Evolutionary conservation across 1,140 invertebrate genomes (phyloP), one percentile per base, ranked within the genome.

Genomic region (Cryptotermes secundus): DNA sequence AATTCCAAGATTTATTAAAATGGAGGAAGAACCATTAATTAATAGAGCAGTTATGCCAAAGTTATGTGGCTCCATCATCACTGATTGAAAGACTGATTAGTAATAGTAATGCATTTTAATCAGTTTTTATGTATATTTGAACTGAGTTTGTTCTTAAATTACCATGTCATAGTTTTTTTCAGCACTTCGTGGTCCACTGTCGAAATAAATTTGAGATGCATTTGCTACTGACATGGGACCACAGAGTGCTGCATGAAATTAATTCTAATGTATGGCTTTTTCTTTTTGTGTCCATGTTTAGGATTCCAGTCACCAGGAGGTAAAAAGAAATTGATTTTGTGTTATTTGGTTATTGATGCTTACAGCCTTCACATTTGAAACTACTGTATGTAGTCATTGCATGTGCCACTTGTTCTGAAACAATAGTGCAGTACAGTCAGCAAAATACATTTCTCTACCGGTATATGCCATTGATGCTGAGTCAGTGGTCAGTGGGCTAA

Each of bases 281-380:
- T 83, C 83, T 85, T 80, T 85, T 80, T 82, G 36, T 83, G 34
- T 84, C 79, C 59, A 88, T 89, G 87, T 90, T 89, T 90, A 92
- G 91, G 92, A 92, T 90, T 91, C 90, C 89, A 90, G 91, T 89
- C 91, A 91, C 88, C 89, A 90, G 90, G 91, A 92, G 92, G 91
- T 92, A 92, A 90, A 84, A 80, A 65, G 26, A 84, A 82, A 84
- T 26, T 79, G 34, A 82, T 38, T 81, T 59, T 83, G 31, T 84
- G 42, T 82, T 81, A 35, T n/a, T 53, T 34, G 26, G 24, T 49
- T 53, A 31, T 31, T 38, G n/a, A 42, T 82, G 81, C 81, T 82
- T 82, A 45, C 14, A 45, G 81, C 26, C 59, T 3, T 72, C 59
- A 72, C n/a, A 72, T 31, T 72, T 72, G n/a, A 72, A 72, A n/a